Base-by-base conservation (phyloP, 2,888 invertebrate genomes). In the Cheilosia grossa region DNA sequence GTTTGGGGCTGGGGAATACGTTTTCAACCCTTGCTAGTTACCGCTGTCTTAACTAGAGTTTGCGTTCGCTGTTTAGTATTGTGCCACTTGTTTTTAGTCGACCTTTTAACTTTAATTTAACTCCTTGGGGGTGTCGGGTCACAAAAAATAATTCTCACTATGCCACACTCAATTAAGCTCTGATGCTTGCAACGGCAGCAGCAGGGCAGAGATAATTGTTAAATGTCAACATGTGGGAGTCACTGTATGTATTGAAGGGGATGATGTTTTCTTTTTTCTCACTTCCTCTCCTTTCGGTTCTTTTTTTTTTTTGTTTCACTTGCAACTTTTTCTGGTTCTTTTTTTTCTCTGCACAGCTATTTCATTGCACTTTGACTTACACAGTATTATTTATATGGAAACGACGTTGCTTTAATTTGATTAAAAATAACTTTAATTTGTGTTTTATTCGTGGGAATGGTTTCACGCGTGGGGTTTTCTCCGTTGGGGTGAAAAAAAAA, bases 181-280 rank as follows among this genome's bases (percentile, higher is more conserved):
- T 69, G 79, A 74, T 70, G 74, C 63, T 74, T 80, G 63, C 79
- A 74, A 63, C 56, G 75, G 69, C 63, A 61, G 64, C 80, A 80
- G 80, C 70, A 83, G 83, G 69, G 70, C 74, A 80, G 53, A 83
- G 64, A 80, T 83, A 86, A 82, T 82, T 86, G 72, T 75, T 86
- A 87, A 87, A 86, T 87, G 86, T 87, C 87, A 86, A 80, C 87
- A 86, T 86, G 88, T 87, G 82, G 86, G 75, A 82, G 88, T 82
- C 85, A 75, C 72, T 81, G 75, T 82, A 78, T 77, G 56, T 73
- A 70, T 81, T 53, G 64, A 30, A 30, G 47, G 58, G 67, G 70
- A 40, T 79, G 51, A 63, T 69, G 42, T 42, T 49, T 70, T 42
- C n/a, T 75, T 27, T 51, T 44, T 66, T 64, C 59, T 72, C 44